Base-by-base conservation (phyloP, 2,797 vertebrate species). In the Cuniculus paca region DNA sequence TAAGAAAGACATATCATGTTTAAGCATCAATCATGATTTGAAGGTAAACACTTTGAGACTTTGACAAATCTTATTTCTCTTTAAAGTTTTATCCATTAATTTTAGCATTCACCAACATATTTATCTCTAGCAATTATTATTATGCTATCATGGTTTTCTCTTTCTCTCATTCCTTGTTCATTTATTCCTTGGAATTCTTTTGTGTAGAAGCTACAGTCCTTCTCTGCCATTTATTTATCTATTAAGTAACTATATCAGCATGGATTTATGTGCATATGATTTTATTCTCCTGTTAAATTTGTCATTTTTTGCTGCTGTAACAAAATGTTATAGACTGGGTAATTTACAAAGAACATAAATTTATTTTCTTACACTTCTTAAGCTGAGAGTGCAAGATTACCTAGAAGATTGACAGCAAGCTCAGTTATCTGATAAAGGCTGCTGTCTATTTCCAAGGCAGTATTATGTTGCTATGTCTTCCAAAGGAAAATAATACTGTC, bases 131-230 rank as follows among this genome's bases (percentile, higher is more conserved):
- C 17, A 39, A n/a, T 90, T 54, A 48, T 68, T 84, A 34, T 6
- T 39, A 36, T 60, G 6, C 1, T 48, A 75, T 81, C 86, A 13
- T n/a, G 54, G 61, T 13, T 87, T 89, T 83, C 22, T 77, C 11
- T 81, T 90, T 50, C 11, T 16, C 7, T 79, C 7, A 86, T 65
- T 95, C 50, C 17, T 60, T 78, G 0, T 16, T 61, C 5, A 85
- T 88, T 93, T 78, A 48, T 80, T 88, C 77, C n/a, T 72, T 85
- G 6, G 4, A 92, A 84, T 87, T 80, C 79, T 63, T 42, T 65
- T 87, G 11, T 90, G 7, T 39, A 26, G 13, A 77, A 83, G 6
- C 78, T 39, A 6, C 26, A 82, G 19, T 61, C 7, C 2, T 90
- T 87, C 61, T 79, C 58, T 0, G 50, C 1, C 31, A 74, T 61